phyloP scores from a whole-genome alignment of 2,888 invertebrate species.

The Graphium colonna region DNA sequence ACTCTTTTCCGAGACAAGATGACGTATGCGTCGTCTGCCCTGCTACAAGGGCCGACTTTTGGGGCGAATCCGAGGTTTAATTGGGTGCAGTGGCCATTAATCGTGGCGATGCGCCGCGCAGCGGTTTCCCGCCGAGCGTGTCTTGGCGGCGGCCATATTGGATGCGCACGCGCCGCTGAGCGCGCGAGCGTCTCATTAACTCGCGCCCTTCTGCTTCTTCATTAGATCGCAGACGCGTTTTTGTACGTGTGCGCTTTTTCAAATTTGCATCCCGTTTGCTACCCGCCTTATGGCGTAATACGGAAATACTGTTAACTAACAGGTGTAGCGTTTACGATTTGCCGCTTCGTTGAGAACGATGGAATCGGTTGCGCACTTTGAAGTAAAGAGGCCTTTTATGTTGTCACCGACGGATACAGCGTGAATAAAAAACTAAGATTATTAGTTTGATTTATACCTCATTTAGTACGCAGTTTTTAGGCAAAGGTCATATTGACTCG shows the following conservation, averaged over 20 bases:
- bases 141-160: slow-evolving; percentile 30
- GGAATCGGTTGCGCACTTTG: too few species aligned
- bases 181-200: slow-evolving; percentile 61
- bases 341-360: not conserved
- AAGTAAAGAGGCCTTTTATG: too few species aligned
- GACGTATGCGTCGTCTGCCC: slow-evolving; percentile 5
- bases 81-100: slow-evolving; percentile 19
- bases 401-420: too few species aligned
- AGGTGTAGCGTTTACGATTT: not conserved
- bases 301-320: not conserved
- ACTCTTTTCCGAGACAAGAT: not conserved
- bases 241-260: slow-evolving; percentile 36
- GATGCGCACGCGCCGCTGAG: slow-evolving; percentile 60
- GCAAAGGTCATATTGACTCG: too few species aligned
- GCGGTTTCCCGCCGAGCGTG: slow-evolving; percentile 23
- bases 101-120: slow-evolving; percentile 19
- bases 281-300: slow-evolving; percentile 23
- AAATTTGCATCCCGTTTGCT: slow-evolving; percentile 33
- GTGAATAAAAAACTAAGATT: not conserved
- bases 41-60: slow-evolving; percentile 10
- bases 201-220: slow-evolving; percentile 66
- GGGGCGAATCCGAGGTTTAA: slow-evolving; percentile 21
- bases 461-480: too few species aligned
- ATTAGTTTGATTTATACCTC: too few species aligned
- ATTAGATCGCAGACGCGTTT: slow-evolving; percentile 67